Evolutionary conservation across 92 coral and sea anemone genomes (phyloP), one percentile per base, ranked within the genome.

Genomic region (Epizoanthus scotinus): DNA sequence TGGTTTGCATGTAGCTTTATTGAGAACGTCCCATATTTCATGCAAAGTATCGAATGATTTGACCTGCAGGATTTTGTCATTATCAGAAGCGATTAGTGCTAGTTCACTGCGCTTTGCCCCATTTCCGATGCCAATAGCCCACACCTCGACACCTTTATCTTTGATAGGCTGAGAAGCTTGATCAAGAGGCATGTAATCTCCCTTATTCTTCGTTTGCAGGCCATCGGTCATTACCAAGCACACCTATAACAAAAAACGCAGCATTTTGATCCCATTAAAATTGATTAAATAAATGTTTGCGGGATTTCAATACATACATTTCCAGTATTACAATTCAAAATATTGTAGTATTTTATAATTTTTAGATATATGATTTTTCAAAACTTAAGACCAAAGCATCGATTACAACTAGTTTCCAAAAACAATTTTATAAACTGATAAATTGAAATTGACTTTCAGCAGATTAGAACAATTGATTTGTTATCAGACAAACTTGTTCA

Each of bases 91-190:
- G 44, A 92, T 83, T 54, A 75, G 70, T 24, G 66, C 61, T 12
- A 92, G 85, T 49, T 92, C 94, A 3, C 65, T n/a, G 19, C 22
- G 67, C 63, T 83, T 81, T 36, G 72, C 68, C 2, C 84, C 59
- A 42, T 70, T 81, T 34, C 97, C 94, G 15, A 92, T 82, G 3
- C 94, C 92, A 55, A 92, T 72, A 1, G 92, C 55, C 94, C 94
- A 92, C 27, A 92, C 67, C 17, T 92, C 94, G 34, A 90, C 86
- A 25, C 97, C 97, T 57, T 92, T 92, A 70, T 92, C 94, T 63
- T 92, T 90, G 42, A 92, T 66, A 0, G 97, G 94, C 66, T 90
- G 67, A 8, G 97, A 83, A 5, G 97, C 97, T 71, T 68, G 63
- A 56, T 74, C 92, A 22, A 90, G 85, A 27, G 92, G 90, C 9